These are phyloP conservation scores for Andrena minutula DNA, from an alignment of 2,888 invertebrate genomes.

Conservation along the genomic window DNA sequence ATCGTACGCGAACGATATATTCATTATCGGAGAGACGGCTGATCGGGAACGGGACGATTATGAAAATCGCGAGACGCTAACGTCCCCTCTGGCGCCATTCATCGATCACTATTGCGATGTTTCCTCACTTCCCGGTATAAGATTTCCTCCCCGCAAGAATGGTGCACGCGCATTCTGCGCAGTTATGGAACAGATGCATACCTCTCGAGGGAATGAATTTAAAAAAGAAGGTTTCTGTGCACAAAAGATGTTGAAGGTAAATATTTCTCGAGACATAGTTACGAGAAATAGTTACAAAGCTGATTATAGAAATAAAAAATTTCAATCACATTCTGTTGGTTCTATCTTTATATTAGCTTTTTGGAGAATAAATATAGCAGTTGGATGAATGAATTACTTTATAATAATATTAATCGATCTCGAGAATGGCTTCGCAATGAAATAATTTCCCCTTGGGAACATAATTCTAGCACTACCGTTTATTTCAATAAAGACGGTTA, in stretches of 20 bases:
- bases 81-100: neutral
- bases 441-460: neutral
- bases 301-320: no score
- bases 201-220: no score
- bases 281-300: no score
- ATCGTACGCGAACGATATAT: slow-evolving; percentile 38
- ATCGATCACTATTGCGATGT: neutral
- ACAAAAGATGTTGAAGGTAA: no score
- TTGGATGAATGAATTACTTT: neutral
- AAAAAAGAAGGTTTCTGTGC: no score
- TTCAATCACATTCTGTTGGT: no score
- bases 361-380: no score
- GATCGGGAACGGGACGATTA: slow-evolving; percentile 3
- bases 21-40: slow-evolving; percentile 35
- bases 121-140: neutral
- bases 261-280: no score
- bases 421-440: neutral
- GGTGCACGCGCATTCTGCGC: no score
- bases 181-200: no score
- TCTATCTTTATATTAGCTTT: no score
- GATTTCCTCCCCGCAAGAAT: no score
- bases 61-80: neutral
- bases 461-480: neutral
- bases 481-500: neutral
- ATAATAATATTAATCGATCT: slow-evolving; percentile 2